phyloP scores from a whole-genome alignment of 2,797 vertebrate genomes.

The Pangasius sanitwongsei region DNA sequence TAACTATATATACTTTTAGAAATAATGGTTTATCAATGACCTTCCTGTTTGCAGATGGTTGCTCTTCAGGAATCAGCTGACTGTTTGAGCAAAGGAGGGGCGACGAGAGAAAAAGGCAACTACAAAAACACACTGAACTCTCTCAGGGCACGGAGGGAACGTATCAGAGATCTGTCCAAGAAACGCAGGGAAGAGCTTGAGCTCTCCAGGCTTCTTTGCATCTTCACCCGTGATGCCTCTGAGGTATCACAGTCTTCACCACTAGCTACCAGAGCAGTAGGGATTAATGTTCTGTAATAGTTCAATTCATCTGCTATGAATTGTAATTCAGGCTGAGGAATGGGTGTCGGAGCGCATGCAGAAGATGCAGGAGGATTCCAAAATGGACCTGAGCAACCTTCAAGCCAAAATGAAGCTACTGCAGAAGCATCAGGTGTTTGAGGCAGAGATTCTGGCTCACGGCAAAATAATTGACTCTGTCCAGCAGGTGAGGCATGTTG shows the following conservation, averaged over 20 bases:
- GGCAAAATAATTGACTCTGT: conserved; percentile 76
- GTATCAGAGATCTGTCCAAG: conserved; percentile 76
- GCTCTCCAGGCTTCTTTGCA: conserved; percentile 70
- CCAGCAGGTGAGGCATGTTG: conserved; percentile 64
- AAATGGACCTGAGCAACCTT: conserved; percentile 75
- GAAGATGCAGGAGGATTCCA: conserved; percentile 77
- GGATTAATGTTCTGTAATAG: not conserved
- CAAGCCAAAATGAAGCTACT: conserved; percentile 83
- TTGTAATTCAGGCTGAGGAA: conserved; percentile 75
- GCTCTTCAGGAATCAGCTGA: conserved; percentile 78
- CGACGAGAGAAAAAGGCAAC: conserved; percentile 65
- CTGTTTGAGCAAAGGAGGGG: conserved; percentile 62
- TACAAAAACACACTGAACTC: conserved; percentile 67
- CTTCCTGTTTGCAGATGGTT: conserved; percentile 68
- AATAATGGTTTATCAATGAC: conserved; percentile 16
- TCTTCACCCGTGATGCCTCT: conserved; percentile 75
- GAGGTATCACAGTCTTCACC: conserved; percentile 74
- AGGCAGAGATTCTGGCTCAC: conserved; percentile 87
- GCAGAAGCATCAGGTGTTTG: conserved; percentile 87
- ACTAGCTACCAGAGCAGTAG: not conserved
- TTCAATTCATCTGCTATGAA: conserved; percentile 9
- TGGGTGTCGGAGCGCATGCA: conserved; percentile 84
- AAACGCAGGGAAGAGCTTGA: conserved; percentile 77
- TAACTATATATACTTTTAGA: not conserved
- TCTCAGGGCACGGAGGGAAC: conserved; percentile 67